These are phyloP conservation scores for Tragelaphus scriptus DNA, from an alignment of 2,113 vertebrate species.

Conservation along the genomic window DNA sequence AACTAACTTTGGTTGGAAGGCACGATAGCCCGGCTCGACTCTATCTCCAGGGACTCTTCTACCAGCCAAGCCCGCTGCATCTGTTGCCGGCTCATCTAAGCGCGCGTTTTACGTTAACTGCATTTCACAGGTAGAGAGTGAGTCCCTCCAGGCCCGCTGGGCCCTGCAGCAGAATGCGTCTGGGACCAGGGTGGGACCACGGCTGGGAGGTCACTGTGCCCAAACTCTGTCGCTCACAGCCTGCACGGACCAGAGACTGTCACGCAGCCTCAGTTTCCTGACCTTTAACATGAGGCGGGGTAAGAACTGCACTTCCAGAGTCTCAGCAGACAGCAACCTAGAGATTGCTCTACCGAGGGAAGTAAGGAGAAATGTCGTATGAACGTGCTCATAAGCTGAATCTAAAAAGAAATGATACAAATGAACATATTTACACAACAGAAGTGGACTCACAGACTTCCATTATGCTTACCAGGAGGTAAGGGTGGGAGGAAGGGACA, in stretches of 20 bases:
- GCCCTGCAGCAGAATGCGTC: fast-evolving
- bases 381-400: background rate
- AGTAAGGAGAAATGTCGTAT: background rate
- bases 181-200: fast-evolving
- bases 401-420: background rate
- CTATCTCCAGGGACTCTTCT: background rate
- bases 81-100: background rate
- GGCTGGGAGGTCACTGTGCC: background rate
- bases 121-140: background rate
- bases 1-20: background rate
- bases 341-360: background rate
- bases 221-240: fast-evolving
- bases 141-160: background rate
- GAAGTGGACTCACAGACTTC: background rate
- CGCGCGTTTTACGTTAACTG: background rate
- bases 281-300: no score
- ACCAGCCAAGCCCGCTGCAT: background rate
- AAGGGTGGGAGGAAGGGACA: background rate
- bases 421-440: background rate
- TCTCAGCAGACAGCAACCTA: background rate
- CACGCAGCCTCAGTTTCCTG: background rate
- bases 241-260: background rate
- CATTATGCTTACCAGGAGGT: background rate
- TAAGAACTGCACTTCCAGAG: background rate
- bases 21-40: fast-evolving